phyloP scores from a whole-genome alignment of 2,113 vertebrate genomes.

The Gadus chalcogrammus region DNA sequence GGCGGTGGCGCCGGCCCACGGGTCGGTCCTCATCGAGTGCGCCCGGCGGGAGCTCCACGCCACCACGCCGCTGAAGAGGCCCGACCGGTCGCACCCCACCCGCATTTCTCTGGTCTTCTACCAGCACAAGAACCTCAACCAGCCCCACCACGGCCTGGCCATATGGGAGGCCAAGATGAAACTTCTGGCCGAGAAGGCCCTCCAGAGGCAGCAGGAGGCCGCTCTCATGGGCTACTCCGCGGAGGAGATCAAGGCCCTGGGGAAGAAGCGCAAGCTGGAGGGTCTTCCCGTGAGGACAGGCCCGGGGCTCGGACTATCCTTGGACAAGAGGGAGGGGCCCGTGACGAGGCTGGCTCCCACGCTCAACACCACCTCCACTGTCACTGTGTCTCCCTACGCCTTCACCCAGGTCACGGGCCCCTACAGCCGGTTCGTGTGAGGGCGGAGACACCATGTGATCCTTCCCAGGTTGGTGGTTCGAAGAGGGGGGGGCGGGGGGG shows the following conservation, averaged over 20 bases:
- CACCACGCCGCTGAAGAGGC: constrained; percentile 94
- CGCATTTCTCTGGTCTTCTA: constrained; percentile 99
- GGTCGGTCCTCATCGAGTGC: constrained; percentile 95
- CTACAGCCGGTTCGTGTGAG: constrained; percentile 94
- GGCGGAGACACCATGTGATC: constrained; percentile 32
- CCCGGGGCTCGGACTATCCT: constrained; percentile 75
- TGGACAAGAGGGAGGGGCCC: constrained; percentile 71
- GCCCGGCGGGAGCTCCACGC: constrained; percentile 93
- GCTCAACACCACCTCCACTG: constrained; percentile 84
- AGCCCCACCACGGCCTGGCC: constrained; percentile 91
- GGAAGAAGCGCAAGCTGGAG: constrained; percentile 95
- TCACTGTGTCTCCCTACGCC: constrained; percentile 94
- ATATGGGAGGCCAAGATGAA: constrained; percentile 99
- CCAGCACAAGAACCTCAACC: constrained; percentile 99
- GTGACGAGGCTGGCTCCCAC: constrained; percentile 86
- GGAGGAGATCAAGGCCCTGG: constrained; percentile 86
- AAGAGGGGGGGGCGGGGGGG: constrained; percentile 36
- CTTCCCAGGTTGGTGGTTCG: constrained; percentile 37
- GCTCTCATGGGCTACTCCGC: constrained; percentile 86
- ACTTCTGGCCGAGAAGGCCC: constrained; percentile 86
- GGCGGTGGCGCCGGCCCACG: constrained; percentile 89
- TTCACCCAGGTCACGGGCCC: constrained; percentile 96
- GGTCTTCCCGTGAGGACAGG: constrained; percentile 63
- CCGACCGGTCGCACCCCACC: constrained; percentile 91
- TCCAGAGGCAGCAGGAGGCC: constrained; percentile 87